Conservation (phyloP, 2,888 invertebrate genomes). For the Catocala sponsa region DNA sequence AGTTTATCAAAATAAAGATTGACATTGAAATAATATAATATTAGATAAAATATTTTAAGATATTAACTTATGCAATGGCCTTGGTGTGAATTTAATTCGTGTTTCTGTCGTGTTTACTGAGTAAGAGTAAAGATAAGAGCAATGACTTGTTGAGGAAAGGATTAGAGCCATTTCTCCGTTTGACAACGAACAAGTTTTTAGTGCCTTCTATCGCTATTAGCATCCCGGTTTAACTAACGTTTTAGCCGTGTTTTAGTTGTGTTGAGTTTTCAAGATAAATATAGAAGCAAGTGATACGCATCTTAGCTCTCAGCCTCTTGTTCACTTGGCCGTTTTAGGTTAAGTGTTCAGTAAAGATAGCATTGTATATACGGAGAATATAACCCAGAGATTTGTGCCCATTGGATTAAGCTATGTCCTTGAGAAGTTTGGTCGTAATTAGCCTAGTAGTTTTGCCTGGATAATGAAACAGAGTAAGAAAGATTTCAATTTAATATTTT, state of each 20-base stretch:
- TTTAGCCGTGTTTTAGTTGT: constrained; percentile 4
- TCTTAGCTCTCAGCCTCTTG: constrained; percentile 5
- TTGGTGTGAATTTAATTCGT: not conserved
- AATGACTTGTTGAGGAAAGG: constrained; percentile 33
- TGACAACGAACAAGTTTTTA: constrained; percentile 47
- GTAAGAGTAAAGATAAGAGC: constrained; percentile 32
- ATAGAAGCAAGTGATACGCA: not conserved
- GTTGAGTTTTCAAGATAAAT: constrained; percentile 4
- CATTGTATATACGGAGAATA: too few relatives aligned
- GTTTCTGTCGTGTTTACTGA: constrained; percentile 5
- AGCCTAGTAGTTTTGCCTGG: too few relatives aligned
- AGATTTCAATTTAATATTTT: too few relatives aligned
- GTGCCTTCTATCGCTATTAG: constrained; percentile 26
- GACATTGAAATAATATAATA: too few relatives aligned
- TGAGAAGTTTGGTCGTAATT: too few relatives aligned
- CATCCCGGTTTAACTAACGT: constrained; percentile 15
- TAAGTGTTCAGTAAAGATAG: too few relatives aligned
- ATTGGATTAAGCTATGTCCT: too few relatives aligned
- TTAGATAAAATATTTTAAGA: too few relatives aligned
- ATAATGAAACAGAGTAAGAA: too few relatives aligned
- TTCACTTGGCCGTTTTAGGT: not conserved
- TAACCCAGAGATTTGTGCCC: too few relatives aligned
- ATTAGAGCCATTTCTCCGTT: constrained; percentile 44
- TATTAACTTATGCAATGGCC: too few relatives aligned
- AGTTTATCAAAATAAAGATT: too few relatives aligned